Conservation (phyloP, 2,113 vertebrate genomes). For the Pitta sordida region DNA sequence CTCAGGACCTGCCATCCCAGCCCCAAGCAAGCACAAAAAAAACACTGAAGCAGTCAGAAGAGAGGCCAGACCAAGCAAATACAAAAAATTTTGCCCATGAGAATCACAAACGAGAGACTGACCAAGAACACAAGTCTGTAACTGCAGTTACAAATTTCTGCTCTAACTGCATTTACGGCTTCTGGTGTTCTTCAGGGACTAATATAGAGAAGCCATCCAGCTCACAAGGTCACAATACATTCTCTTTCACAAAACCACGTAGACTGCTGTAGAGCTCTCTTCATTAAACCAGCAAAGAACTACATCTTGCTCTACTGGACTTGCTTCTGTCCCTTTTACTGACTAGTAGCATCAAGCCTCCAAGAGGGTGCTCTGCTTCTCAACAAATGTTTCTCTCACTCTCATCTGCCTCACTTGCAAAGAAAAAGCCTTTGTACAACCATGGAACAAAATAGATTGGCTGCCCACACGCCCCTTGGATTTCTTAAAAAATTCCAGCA, state of each 20-base stretch:
- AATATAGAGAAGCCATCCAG: neutral
- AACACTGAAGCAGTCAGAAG: neutral
- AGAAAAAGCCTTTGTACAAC: neutral
- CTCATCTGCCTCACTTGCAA: neutral
- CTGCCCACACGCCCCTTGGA: neutral
- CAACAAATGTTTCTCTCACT: neutral
- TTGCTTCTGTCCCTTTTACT: neutral
- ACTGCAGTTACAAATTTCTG: neutral
- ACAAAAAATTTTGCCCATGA: neutral
- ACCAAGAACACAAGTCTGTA: neutral
- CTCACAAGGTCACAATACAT: neutral
- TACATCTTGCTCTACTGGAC: neutral
- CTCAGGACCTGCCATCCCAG: neutral
- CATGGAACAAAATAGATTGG: neutral
- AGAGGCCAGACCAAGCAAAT: neutral
- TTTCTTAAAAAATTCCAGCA: neutral
- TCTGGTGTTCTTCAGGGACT: neutral
- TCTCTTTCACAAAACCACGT: neutral
- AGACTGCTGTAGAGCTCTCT: neutral
- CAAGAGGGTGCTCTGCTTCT: neutral
- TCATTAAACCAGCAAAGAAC: neutral
- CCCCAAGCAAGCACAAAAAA: neutral
- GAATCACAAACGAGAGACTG: neutral
- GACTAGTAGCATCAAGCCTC: neutral
- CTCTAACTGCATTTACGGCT: neutral